Conservation (phyloP, 1,140 invertebrate species). For the Drosophila kepulauana region DNA sequence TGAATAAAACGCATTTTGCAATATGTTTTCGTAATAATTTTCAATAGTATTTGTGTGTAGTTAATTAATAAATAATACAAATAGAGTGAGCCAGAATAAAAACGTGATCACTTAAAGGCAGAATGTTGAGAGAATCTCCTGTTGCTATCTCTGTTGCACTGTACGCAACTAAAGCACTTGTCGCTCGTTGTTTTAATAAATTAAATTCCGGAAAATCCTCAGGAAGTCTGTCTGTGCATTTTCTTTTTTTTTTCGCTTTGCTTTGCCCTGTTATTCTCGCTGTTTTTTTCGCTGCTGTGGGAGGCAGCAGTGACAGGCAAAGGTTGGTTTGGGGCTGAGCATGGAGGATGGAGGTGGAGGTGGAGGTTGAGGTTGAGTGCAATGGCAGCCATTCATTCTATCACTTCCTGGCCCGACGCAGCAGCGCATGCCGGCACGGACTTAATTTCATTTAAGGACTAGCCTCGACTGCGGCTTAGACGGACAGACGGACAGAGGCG, state of each 20-base stretch:
- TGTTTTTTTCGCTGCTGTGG: slow-evolving; percentile 14
- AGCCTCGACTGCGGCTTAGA: slow-evolving; percentile 26
- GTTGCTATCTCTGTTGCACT: neutral
- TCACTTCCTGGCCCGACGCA: slow-evolving; percentile 68
- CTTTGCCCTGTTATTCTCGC: neutral
- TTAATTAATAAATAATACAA: neutral
- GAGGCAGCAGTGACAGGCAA: neutral
- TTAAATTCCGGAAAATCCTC: slow-evolving; percentile 83
- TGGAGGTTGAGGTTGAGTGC: slow-evolving; percentile 5
- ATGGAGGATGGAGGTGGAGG: neutral
- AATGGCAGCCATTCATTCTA: slow-evolving; percentile 76
- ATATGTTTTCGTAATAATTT: too few species aligned
- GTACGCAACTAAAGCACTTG: slow-evolving; percentile 39
- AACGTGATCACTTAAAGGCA: slow-evolving; percentile 23
- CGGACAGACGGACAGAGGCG: neutral
- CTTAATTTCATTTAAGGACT: slow-evolving; percentile 78
- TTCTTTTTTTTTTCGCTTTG: slow-evolving; percentile 11
- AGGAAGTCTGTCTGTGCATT: slow-evolving; percentile 81
- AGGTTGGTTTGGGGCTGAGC: neutral
- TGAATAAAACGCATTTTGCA: too few species aligned
- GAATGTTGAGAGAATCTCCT: neutral
- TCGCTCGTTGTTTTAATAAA: slow-evolving; percentile 80
- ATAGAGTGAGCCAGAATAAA: neutral
- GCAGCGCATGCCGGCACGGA: slow-evolving; percentile 74
- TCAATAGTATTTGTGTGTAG: neutral